phyloP scores from a whole-genome alignment of 2,113 vertebrate genomes.

The Eira barbara region DNA sequence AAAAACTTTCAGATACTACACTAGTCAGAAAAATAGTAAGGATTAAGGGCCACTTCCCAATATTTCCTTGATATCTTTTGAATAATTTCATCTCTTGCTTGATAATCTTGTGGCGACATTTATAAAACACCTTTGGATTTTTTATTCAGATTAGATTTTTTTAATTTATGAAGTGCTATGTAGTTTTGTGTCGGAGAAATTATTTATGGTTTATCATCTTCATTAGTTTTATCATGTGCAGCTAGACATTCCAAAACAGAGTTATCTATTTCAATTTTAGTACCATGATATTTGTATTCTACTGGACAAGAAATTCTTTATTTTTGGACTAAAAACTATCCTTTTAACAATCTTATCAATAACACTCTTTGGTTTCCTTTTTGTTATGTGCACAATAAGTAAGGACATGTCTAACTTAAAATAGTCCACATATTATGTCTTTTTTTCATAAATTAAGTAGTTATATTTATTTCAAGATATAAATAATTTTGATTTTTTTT shows the following conservation, averaged over 20 bases:
- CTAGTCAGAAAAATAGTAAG: not conserved
- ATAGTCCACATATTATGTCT: not conserved
- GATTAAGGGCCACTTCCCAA: not conserved
- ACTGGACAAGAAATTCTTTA: not conserved
- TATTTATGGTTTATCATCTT: not conserved
- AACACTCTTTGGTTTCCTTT: not conserved
- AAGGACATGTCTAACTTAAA: not conserved
- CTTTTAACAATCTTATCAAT: not conserved
- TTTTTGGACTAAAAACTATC: not conserved
- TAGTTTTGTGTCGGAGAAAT: not conserved
- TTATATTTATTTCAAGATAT: not conserved
- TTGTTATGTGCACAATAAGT: not conserved
- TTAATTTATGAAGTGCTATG: not conserved
- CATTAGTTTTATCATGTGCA: not conserved
- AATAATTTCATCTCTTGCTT: not conserved
- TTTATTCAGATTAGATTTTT: not conserved
- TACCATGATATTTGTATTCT: not conserved
- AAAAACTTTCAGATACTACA: not conserved
- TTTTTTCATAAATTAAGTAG: not conserved
- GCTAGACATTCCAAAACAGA: not conserved
- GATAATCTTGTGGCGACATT: not conserved
- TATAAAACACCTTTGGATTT: not conserved
- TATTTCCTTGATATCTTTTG: not conserved
- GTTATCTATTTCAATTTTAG: not conserved
- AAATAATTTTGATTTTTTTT: not conserved